Evolutionary conservation across 2,888 invertebrate genomes (phyloP), one percentile per base, ranked within the genome.

Genomic region (Platypus cylindrus): DNA sequence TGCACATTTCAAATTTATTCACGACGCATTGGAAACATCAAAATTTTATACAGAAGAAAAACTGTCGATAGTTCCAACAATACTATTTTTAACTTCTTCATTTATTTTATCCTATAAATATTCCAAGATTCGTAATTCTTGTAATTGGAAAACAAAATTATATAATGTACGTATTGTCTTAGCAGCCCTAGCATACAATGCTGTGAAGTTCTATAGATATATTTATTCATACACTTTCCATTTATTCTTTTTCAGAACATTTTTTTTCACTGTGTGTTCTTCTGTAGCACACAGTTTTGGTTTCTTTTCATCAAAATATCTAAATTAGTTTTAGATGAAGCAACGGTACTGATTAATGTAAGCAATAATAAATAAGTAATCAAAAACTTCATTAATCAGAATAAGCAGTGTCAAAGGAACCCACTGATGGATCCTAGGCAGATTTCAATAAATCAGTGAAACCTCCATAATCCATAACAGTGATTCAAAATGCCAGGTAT

Each of bases 251-350:
- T 45, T 34, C 38, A 58, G 58, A 52, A 55, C 34, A 30, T 54
- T 5, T 45, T 52, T 11, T 55, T 58, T 34, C 59, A 59, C 32
- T 59, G 58, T 54, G 45, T 50, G 3, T 58, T 49, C 34, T 58
- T 57, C 40, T 58, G 57, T 30, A 39, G 50, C 3, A 45, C 49
- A 18, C 40, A 56, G 39, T 35, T 56, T 25, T 59, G 59, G 59
- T 52, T 55, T 29, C 34, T 54, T 14, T 41, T 55, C 17, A 30
- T 58, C 30, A 53, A 51, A 40, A 41, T 40, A 11, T 48, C 45
- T 29, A 48, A 41, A 38, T 45, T 45, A 37, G 28, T 43, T 14
- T 28, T 44, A 11, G n/a, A 36, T n/a, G 34, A 35, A 14, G 27
- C 37, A n/a, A n/a, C n/a, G n/a, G n/a, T n/a, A n/a, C n/a, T n/a